Evolutionary conservation across 2,797 vertebrate species (phyloP), one percentile per base, ranked within the genome.

Genomic region (Pygocentrus nattereri): DNA sequence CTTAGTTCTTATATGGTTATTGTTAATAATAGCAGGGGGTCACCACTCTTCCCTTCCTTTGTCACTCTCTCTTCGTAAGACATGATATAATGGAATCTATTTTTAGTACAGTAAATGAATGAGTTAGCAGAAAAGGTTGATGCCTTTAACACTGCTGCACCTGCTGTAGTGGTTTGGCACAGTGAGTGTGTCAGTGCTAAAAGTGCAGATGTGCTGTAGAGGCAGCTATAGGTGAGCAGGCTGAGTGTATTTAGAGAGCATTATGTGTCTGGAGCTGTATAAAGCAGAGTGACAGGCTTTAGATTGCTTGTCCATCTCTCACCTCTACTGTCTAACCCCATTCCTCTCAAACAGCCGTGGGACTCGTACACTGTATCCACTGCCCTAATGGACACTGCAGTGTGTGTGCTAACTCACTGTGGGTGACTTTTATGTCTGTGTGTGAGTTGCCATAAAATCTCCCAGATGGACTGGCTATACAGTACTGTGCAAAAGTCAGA

Each of bases 201-300:
- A 38, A 38, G 38, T 38, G 38, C 38, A 38, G 38, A 38, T 38
- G 38, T 38, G 58, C n/a, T 30, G 23, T 27, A 27, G 25, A 16
- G 25, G 59, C 25, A 15, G 61, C 27, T 64, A 19, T 64, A 64
- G 61, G 61, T 6, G 56, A 59, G 23, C 16, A 56, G 16, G 15
- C 52, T 2, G 13, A 59, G 58, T 59, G 59, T 30, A 19, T 64
- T 31, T 64, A 25, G 27, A 34, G 61, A 30, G 61, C 16, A 19
- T 64, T 64, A 16, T 34, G 18, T 64, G 61, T 15, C 61, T 19
- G 16, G 27, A 34, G 27, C 30, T 64, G 27, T 34, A 31, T 64
- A 64, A 64, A 64, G 61, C 27, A 64, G 61, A 64, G 61, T 64
- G 61, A 64, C 61, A 64, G 30, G 27, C 30, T 64, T 64, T 64